Evolutionary conservation across 1,140 invertebrate genomes (phyloP).

Genomic region (Lasaia peninsularis): DNA sequence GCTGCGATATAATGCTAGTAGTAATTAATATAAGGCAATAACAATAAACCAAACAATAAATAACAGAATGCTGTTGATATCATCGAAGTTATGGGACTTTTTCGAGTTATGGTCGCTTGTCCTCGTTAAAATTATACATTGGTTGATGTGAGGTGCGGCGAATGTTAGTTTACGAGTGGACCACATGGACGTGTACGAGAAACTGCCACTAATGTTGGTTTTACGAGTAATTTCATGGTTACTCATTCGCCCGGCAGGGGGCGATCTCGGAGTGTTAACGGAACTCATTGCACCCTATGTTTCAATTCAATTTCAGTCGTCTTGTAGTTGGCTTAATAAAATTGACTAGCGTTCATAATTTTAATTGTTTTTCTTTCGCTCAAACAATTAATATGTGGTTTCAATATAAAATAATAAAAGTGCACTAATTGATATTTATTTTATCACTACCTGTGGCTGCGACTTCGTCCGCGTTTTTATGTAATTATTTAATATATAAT

Average conservation of each 20-base stretch:
- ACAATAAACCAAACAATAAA: no score
- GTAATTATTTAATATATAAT: no score
- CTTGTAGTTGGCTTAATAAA: slow-evolving; percentile 14
- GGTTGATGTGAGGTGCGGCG: background rate
- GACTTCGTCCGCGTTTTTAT: no score
- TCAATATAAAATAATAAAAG: no score
- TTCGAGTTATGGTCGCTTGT: background rate
- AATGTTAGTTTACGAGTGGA: slow-evolving; percentile 50
- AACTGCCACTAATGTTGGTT: slow-evolving; percentile 68
- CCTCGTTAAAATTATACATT: slow-evolving; percentile 13
- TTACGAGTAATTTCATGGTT: slow-evolving; percentile 74
- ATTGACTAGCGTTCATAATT: background rate
- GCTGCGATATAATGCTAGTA: no score
- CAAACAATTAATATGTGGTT: no score
- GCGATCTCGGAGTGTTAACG: slow-evolving; percentile 42
- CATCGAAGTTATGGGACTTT: background rate
- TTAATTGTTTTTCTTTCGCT: background rate
- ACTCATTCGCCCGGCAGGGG: slow-evolving; percentile 58
- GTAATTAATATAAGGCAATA: no score
- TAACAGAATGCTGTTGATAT: no score
- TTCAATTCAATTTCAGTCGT: slow-evolving; percentile 24
- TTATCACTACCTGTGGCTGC: no score
- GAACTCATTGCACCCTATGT: slow-evolving; percentile 36
- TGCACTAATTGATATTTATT: no score
- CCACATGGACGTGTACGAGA: slow-evolving; percentile 57